Conservation (phyloP, 1,140 invertebrate species). For the Ctenoplectra terminalis region DNA sequence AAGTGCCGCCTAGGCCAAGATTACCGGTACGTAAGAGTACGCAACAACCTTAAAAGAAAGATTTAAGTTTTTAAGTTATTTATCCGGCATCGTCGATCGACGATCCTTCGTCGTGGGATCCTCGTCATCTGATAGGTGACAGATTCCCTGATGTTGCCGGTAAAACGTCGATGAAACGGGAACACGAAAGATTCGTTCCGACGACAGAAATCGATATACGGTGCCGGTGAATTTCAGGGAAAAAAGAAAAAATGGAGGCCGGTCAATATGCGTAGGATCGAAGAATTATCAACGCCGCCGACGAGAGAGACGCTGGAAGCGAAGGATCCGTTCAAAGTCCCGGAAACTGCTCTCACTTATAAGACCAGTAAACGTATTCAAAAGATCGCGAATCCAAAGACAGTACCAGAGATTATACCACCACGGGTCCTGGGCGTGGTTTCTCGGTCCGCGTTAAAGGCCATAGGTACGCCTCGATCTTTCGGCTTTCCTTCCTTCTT, state of each 20-base stretch:
- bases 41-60: not conserved
- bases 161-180: not conserved
- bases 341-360: conserved; percentile 67
- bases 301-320: conserved; percentile 23
- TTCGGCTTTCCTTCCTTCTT: not conserved
- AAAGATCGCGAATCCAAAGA: conserved; percentile 46
- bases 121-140: not conserved
- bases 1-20: conserved; percentile 43
- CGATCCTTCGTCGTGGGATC: not conserved
- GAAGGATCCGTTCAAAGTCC: conserved; percentile 65
- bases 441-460: conserved; percentile 55
- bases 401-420: not conserved
- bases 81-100: not conserved
- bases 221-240: conserved; percentile 31
- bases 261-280: conserved; percentile 48
- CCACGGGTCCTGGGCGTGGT: conserved; percentile 64
- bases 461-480: conserved; percentile 44
- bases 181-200: not conserved
- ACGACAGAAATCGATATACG: conserved; percentile 27
- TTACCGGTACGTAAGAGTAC: conserved; percentile 50
- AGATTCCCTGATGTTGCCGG: not conserved
- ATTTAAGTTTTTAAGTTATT: not conserved
- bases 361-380: conserved; percentile 59
- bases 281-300: conserved; percentile 60
- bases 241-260: conserved; percentile 54